Base-by-base conservation (phyloP, 2,888 invertebrate genomes). In the Archaeoteleia sp. region DNA sequence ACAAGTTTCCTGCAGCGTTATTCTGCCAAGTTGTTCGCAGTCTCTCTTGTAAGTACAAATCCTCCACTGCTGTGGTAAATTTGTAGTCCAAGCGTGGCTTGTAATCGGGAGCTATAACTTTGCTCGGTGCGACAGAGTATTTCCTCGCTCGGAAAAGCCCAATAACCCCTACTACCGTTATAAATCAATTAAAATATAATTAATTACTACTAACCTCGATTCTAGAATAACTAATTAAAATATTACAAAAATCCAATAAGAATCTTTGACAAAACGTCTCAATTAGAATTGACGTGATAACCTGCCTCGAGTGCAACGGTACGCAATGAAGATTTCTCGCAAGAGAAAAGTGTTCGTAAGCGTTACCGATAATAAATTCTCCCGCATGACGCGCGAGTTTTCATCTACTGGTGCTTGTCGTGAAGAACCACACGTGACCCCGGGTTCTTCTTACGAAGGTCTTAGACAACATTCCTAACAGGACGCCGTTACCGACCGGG, bases 81-180 rank as follows among this genome's bases (percentile, higher is more conserved):
- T 76, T 75, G 77, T 72, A 77, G 72, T 70, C 67, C 66, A 71
- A 72, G 75, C 74, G 68, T 61, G 66, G 63, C 67, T 62, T 67
- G 72, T 72, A 74, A 76, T 70, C 76, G 74, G 70, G 66, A 9
- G 72, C 74, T 70, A 73, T 76, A 77, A 77, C 72, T 66, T 53
- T 53, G 35, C 42, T 34, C 29, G 45, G 39, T 51, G 51, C 57
- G 55, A 57, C 49, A 37, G 55, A 63, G 51, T 55, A 55, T 57
- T 55, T 57, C 53, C 58, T 39, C 57, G 27, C 45, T 57, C 45
- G 65, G 54, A 49, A 66, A 66, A 60, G 51, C 58, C 66, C 66
- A 65, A 65, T 65, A 58, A 65, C 65, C 46, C 45, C 58, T 49
- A 7, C 32, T 14, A 39, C 63, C 23, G 4, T 23, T 23, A 23